Conservation (phyloP, 2,113 vertebrate genomes). For the Thunnus thynnus region DNA sequence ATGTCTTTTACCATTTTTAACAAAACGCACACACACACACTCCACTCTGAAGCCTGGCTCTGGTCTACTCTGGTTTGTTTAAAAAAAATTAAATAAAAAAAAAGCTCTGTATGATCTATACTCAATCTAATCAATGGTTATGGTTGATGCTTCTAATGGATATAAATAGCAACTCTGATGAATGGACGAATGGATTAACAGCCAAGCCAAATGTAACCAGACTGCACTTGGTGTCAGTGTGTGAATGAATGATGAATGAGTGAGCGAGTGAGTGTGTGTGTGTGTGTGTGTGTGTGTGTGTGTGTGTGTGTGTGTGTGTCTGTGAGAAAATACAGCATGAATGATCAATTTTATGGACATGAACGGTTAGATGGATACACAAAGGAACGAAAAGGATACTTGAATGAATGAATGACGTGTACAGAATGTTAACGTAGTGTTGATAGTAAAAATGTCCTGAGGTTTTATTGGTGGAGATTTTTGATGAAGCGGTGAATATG, state of each 20-base stretch:
- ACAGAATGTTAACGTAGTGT: slow-evolving; percentile 45
- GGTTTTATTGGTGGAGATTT: slow-evolving; percentile 61
- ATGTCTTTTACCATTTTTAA: slow-evolving; percentile 28
- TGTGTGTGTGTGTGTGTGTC: slow-evolving; percentile 17
- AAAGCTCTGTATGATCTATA: slow-evolving; percentile 51
- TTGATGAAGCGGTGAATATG: slow-evolving; percentile 59
- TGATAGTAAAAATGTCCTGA: slow-evolving; percentile 31
- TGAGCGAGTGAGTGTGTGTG: slow-evolving; percentile 18
- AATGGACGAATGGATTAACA: slow-evolving; percentile 52
- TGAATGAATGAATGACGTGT: slow-evolving; percentile 57
- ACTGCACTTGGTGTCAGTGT: slow-evolving; percentile 52
- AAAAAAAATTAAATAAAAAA: not conserved
- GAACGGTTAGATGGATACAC: slow-evolving; percentile 26
- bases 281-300: slow-evolving; percentile 10
- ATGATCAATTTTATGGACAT: slow-evolving; percentile 24
- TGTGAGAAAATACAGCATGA: slow-evolving; percentile 22
- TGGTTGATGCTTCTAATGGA: slow-evolving; percentile 34
- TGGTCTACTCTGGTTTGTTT: slow-evolving; percentile 28
- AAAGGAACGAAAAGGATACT: slow-evolving; percentile 8
- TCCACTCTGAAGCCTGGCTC: slow-evolving; percentile 28
- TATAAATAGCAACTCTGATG: slow-evolving; percentile 53
- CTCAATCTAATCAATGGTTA: slow-evolving; percentile 50
- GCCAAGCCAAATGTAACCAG: slow-evolving; percentile 69
- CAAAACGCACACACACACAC: not conserved
- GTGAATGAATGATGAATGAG: not conserved